Base-by-base conservation (phyloP, 2,888 invertebrate species). In the Cantharis lateralis region DNA sequence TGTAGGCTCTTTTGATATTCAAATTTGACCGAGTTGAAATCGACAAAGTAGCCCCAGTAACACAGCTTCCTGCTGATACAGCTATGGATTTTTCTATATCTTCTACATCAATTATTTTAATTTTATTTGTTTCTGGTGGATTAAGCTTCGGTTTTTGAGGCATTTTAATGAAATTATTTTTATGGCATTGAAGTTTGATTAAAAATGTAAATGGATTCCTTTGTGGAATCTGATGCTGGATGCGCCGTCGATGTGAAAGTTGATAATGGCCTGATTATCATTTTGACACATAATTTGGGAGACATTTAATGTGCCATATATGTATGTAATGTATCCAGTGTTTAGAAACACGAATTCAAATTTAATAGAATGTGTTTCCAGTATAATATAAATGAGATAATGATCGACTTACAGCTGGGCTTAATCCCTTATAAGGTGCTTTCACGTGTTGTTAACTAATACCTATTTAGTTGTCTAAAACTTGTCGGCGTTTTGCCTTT, bases 391-490 rank as follows among this genome's bases (percentile, higher is more conserved):
- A 70, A 75, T 62, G 75, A 10, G 75, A 75, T 75, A 75, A 75
- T 71, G 75, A 75, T 75, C 75, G 71, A 71, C 68, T 75, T 75
- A 71, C 75, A 75, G 75, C 75, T 75, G 75, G 26, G 71, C 71
- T 75, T 75, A 75, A 75, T 75, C 69, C 75, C 71, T 75, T 75
- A 71, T 71, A 75, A 75, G 75, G 71, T 75, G 66, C 71, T 75
- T 75, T 75, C 75, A 75, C 62, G 75, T 75, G 75, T 71, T 75
- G 75, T 75, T 75, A 71, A 75, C 75, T 75, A 71, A 71, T 75
- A 75, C 75, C 75, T 71, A 75, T 75, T 75, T 75, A 75, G 75
- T 71, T 70, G 74, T 70, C 62, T 70, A 70, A 71, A 75, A 75
- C 71, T 75, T 75, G 75, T 66, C 68, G 68, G 71, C 75, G 66